These are phyloP conservation scores for Scolanthus callimorphus DNA, from an alignment of 92 coral and sea anemone genomes.

Conservation along the genomic window DNA sequence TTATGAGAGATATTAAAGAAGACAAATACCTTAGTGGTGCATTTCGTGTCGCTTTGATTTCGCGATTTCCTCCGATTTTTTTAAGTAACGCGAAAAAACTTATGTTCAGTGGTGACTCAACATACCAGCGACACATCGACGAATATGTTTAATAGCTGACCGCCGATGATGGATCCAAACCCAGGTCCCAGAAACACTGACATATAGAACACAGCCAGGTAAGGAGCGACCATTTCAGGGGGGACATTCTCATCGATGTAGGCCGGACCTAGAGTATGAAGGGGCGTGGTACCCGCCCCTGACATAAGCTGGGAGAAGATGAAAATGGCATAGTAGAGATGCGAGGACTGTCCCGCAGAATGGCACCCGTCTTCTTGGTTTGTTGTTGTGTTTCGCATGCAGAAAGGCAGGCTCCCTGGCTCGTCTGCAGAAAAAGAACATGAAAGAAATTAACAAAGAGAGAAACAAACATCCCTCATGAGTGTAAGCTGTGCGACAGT, in stretches of 20 bases:
- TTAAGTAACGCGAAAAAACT: too few relatives aligned
- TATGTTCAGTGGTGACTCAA: too few relatives aligned
- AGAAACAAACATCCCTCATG: too few relatives aligned
- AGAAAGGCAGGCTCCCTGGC: slow-evolving; percentile 4
- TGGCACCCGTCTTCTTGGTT: slow-evolving; percentile 2
- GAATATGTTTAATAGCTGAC: slow-evolving; percentile 9
- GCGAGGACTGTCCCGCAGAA: background rate
- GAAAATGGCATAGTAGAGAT: slow-evolving; percentile 4
- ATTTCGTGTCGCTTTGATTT: too few relatives aligned
- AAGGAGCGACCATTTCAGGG: slow-evolving; percentile 1
- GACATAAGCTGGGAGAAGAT: slow-evolving; percentile 16
- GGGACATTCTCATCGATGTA: slow-evolving; percentile 29
- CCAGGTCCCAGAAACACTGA: slow-evolving; percentile 20
- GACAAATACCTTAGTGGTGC: background rate
- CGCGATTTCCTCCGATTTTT: too few relatives aligned
- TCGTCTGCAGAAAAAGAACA: background rate
- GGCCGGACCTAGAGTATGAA: slow-evolving; percentile 21
- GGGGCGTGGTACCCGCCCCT: slow-evolving; percentile 24
- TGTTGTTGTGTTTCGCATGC: slow-evolving; percentile 3
- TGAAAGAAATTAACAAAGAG: background rate
- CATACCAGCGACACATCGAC: slow-evolving; percentile 15
- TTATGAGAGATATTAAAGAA: background rate
- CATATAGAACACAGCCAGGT: slow-evolving; percentile 11
- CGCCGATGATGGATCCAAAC: slow-evolving; percentile 19
- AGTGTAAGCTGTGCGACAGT: too few relatives aligned